Conservation (phyloP, 2,888 invertebrate genomes). For the Dasypolia templi region DNA sequence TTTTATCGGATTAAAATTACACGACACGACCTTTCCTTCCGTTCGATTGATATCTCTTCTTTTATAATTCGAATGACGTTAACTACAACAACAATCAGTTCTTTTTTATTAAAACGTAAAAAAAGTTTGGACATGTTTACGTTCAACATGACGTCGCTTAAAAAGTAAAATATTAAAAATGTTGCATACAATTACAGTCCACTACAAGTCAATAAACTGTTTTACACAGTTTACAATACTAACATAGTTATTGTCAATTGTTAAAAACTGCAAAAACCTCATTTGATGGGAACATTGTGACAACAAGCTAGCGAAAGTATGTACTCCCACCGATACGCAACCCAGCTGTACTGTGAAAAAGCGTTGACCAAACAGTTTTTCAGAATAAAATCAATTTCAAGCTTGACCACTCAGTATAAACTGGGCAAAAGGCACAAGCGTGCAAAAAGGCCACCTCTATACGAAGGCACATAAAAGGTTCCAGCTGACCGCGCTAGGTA, state of each 20-base stretch:
- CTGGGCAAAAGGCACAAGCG: constrained; percentile 28
- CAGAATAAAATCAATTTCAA: constrained; percentile 30
- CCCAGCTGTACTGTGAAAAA: not conserved
- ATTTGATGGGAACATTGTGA: not conserved
- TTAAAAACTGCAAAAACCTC: too few relatives aligned
- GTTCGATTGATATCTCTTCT: not conserved
- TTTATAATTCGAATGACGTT: not conserved
- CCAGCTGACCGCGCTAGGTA: constrained; percentile 56
- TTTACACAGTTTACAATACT: not conserved
- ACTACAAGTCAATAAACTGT: not conserved
- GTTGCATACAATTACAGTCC: not conserved
- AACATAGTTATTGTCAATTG: not conserved
- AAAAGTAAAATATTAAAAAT: not conserved
- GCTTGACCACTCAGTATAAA: constrained; percentile 36
- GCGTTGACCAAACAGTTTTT: constrained; percentile 20
- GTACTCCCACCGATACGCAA: not conserved
- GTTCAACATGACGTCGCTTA: not conserved
- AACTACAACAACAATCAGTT: not conserved
- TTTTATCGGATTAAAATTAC: not conserved
- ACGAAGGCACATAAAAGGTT: constrained; percentile 45
- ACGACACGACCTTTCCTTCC: not conserved
- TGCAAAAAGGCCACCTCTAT: constrained; percentile 31
- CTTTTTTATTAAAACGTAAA: not conserved
- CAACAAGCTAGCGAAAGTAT: constrained; percentile 1
- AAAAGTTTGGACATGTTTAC: too few relatives aligned